phyloP scores from a whole-genome alignment of 2,888 invertebrate genomes.

The Troglohyphantes excavatus region DNA sequence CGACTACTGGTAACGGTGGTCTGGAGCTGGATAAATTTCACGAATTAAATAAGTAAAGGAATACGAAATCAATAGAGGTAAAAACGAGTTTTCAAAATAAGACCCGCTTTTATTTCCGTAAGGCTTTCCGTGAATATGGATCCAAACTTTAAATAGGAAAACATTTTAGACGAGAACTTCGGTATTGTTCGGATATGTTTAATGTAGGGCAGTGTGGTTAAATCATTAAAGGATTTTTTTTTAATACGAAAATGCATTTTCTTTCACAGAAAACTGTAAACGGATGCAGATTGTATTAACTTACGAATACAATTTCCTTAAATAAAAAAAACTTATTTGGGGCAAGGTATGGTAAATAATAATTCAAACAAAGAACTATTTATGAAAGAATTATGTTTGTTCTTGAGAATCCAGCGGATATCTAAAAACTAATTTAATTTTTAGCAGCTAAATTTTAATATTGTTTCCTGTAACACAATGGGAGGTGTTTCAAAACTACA shows the following conservation, averaged over 20 bases:
- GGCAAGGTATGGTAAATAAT: no score
- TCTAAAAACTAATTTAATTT: no score
- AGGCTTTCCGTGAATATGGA: conserved; percentile 1
- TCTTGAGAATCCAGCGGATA: no score
- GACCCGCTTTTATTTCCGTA: not conserved
- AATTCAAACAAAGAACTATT: no score
- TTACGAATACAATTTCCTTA: no score
- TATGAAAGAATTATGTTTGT: no score
- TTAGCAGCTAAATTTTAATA: no score
- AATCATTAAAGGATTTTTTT: no score
- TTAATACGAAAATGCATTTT: no score
- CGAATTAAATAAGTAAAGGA: not conserved
- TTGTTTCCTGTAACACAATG: no score
- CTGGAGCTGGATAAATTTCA: not conserved
- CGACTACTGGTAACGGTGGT: not conserved
- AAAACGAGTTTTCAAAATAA: conserved; percentile 30
- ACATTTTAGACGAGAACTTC: not conserved
- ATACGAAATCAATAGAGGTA: not conserved
- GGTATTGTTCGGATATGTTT: not conserved
- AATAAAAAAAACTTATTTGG: no score
- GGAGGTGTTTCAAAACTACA: not conserved
- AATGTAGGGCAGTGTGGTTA: not conserved
- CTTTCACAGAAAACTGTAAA: not conserved
- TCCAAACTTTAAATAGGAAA: not conserved
- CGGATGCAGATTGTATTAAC: no score